These are phyloP conservation scores for Ageneiosus marmoratus DNA, from an alignment of 2,113 vertebrate genomes.

Conservation along the genomic window DNA sequence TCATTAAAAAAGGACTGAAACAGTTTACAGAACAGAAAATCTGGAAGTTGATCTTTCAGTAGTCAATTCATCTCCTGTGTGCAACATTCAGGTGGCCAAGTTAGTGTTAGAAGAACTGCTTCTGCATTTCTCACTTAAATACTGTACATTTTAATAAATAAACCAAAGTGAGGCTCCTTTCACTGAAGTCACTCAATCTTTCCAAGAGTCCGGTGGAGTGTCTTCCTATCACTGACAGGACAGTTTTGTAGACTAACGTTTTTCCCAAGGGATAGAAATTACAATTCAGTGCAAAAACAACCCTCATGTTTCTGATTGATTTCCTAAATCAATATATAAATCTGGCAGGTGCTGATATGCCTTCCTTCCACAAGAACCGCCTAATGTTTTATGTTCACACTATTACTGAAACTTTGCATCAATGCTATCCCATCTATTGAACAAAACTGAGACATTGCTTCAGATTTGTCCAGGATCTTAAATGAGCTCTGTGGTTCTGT, in stretches of 20 bases:
- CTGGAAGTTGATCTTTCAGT: slow-evolving; percentile 97
- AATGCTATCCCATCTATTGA: background rate
- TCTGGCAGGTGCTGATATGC: background rate
- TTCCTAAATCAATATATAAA: slow-evolving; percentile 68
- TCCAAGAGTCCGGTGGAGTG: slow-evolving; percentile 79
- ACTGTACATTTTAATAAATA: slow-evolving; percentile 99
- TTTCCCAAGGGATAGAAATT: slow-evolving; percentile 84
- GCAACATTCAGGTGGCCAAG: slow-evolving; percentile 79
- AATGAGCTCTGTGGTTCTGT: background rate
- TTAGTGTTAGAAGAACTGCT: slow-evolving; percentile 93
- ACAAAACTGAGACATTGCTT: background rate
- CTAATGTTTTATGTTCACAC: background rate
- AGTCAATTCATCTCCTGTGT: slow-evolving; percentile 87
- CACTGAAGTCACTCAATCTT: slow-evolving; percentile 79
- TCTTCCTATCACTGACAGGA: slow-evolving; percentile 84
- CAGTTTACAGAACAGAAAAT: slow-evolving; percentile 78
- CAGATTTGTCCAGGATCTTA: background rate
- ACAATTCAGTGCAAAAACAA: slow-evolving; percentile 94
- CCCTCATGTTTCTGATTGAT: slow-evolving; percentile 83
- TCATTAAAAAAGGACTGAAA: slow-evolving; percentile 79
- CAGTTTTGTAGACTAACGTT: slow-evolving; percentile 89
- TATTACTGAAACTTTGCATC: background rate
- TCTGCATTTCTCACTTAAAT: slow-evolving; percentile 90
- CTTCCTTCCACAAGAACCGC: background rate
- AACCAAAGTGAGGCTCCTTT: slow-evolving; percentile 90